Evolutionary conservation across 2,888 invertebrate species (phyloP).

Genomic region (Noctuana brunneofusca): DNA sequence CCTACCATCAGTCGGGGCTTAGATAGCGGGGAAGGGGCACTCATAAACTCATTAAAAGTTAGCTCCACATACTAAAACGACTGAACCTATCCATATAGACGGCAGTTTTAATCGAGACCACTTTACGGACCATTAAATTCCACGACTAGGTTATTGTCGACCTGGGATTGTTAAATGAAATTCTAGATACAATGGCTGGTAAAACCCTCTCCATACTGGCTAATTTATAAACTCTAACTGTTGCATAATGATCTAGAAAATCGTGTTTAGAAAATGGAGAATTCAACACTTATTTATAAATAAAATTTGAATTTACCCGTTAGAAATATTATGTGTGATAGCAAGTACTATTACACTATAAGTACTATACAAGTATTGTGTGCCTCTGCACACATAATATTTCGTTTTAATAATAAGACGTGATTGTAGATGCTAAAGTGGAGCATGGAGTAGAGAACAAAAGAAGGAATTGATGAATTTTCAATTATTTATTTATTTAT

Average conservation of each 20-base stretch:
- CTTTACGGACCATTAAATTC: slow-evolving; percentile 75
- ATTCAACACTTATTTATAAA: background rate
- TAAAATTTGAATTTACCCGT: background rate
- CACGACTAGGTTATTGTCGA: slow-evolving; percentile 72
- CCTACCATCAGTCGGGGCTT: slow-evolving; percentile 43
- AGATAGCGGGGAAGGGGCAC: slow-evolving; percentile 50
- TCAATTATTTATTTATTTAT: no score
- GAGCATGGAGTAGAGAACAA: no score
- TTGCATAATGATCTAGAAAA: slow-evolving; percentile 21
- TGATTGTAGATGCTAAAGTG: no score
- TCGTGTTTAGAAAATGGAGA: slow-evolving; percentile 3
- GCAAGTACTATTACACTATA: no score
- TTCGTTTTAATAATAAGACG: no score
- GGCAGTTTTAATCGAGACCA: slow-evolving; percentile 77
- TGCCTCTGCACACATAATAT: no score
- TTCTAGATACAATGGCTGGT: slow-evolving; percentile 57
- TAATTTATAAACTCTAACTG: slow-evolving; percentile 24
- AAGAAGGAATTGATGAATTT: no score
- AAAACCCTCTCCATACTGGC: slow-evolving; percentile 23
- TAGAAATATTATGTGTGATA: background rate
- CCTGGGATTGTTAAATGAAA: slow-evolving; percentile 74
- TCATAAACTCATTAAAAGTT: slow-evolving; percentile 81
- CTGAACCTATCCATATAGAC: slow-evolving; percentile 70
- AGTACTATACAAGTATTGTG: no score
- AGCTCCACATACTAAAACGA: slow-evolving; percentile 68